A percentile compares a stretch with the other conserved stretches of the same genome.
Evolutionary conservation across 1,140 invertebrate genomes (phyloP).

Genomic region (Pogonus chalceus): DNA sequence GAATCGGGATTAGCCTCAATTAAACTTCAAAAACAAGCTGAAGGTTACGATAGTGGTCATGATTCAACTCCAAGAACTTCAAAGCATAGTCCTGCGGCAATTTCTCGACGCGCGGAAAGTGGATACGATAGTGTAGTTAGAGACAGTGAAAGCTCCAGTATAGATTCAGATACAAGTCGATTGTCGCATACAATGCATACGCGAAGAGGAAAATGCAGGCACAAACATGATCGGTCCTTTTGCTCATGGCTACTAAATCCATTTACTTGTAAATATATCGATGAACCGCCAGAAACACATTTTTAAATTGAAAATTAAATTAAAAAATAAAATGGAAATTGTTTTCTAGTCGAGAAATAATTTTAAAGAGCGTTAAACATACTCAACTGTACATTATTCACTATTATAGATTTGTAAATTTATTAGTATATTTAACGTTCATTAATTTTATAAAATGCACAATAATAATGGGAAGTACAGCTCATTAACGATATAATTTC

Average conservation of each 20-base stretch:
- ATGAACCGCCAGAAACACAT: slow-evolving; percentile 38
- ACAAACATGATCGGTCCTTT: slow-evolving; percentile 47
- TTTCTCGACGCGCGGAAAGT: slow-evolving; percentile 66
- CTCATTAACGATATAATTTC: no score
- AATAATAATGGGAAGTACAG: no score
- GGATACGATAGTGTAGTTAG: slow-evolving; percentile 82
- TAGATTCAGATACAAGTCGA: slow-evolving; percentile 63
- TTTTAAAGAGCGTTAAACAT: no score
- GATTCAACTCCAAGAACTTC: slow-evolving; percentile 65
- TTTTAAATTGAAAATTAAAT: slow-evolving; percentile 31
- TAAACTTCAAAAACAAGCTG: slow-evolving; percentile 43
- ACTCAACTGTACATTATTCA: no score
- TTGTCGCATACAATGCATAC: slow-evolving; percentile 53
- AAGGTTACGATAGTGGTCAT: slow-evolving; percentile 71
- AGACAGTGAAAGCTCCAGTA: slow-evolving; percentile 75
- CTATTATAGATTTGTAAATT: no score
- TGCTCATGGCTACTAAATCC: slow-evolving; percentile 54
- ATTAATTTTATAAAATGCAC: no score
- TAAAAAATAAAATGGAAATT: no score
- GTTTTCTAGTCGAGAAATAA: no score
- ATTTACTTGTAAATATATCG: slow-evolving; percentile 59
- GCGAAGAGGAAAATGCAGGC: slow-evolving; percentile 39
- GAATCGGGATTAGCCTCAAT: slow-evolving; percentile 43
- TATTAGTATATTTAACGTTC: no score
- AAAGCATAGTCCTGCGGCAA: slow-evolving; percentile 61